Evolutionary conservation across 1,140 invertebrate genomes (phyloP).

Genomic region (Temnothorax nylanderi): DNA sequence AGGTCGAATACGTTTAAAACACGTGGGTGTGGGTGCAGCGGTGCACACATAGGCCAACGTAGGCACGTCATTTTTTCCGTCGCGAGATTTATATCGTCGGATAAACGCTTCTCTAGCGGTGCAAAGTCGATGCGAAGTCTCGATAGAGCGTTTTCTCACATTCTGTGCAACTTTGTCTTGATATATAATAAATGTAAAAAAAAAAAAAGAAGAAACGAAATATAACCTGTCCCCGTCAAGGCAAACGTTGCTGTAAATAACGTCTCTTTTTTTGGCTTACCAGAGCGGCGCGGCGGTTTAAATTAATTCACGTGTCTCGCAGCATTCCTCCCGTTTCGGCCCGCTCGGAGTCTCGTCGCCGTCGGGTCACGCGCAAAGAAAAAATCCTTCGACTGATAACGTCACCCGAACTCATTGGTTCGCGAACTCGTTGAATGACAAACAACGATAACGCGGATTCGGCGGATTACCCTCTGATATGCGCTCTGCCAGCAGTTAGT

Average conservation of each 20-base stretch:
- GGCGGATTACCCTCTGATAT: too few relatives aligned
- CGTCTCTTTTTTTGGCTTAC: neutral
- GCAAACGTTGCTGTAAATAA: constrained; percentile 43
- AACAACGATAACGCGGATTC: constrained; percentile 2
- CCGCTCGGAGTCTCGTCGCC: neutral
- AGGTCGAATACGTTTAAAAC: neutral
- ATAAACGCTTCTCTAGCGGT: too few relatives aligned
- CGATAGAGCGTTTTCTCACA: neutral
- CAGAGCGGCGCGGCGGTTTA: neutral
- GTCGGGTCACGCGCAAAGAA: neutral
- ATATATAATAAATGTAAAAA: constrained; percentile 21
- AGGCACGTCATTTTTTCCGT: neutral
- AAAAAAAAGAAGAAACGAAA: neutral
- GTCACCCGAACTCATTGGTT: neutral
- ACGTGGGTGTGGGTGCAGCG: neutral
- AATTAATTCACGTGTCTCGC: constrained; percentile 33
- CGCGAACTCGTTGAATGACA: neutral
- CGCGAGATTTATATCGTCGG: neutral
- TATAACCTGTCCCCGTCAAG: constrained; percentile 42
- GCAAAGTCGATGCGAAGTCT: neutral
- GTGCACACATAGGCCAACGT: too few relatives aligned
- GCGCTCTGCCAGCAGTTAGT: neutral
- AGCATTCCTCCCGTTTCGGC: neutral
- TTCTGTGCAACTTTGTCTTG: neutral
- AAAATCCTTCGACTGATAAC: constrained; percentile 18